phyloP scores from a whole-genome alignment of 1,140 invertebrate genomes.

The Zeugodacus cucurbitae region DNA sequence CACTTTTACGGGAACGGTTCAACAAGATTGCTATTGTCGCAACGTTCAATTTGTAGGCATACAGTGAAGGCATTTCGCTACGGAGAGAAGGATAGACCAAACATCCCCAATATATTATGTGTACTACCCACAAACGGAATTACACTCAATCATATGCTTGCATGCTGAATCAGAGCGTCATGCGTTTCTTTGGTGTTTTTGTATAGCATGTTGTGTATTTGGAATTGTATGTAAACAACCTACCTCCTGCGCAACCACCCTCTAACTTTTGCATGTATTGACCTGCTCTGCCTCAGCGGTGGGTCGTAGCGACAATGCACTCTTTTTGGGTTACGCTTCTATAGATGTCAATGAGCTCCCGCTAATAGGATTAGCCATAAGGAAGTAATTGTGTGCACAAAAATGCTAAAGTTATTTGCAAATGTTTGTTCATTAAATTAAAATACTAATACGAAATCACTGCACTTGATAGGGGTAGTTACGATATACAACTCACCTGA shows the following conservation, averaged over 20 bases:
- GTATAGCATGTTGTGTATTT: not conserved
- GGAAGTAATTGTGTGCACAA: constrained; percentile 12
- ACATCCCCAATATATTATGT: not conserved
- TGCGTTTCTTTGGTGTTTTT: not conserved
- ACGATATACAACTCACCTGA: not conserved
- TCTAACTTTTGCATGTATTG: not conserved
- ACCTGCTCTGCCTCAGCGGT: not conserved
- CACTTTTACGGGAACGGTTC: not conserved
- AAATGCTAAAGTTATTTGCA: not conserved
- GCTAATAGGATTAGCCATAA: constrained; percentile 31
- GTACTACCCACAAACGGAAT: not conserved
- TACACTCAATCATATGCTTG: not conserved
- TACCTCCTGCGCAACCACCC: constrained; percentile 2
- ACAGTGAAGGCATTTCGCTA: not conserved
- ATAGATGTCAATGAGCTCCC: not conserved
- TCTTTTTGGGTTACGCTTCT: constrained; percentile 17
- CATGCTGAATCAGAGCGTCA: not conserved
- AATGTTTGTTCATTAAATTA: not conserved
- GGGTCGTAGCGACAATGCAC: not conserved
- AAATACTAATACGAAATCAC: not conserved
- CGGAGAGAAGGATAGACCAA: not conserved
- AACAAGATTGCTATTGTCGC: constrained; percentile 22
- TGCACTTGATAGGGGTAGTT: not conserved
- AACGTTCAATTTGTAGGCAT: not conserved
- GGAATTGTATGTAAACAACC: constrained; percentile 6